Evolutionary conservation across 2,888 invertebrate species (phyloP), one percentile per base, ranked within the genome.

Genomic region (Netelia inedita): DNA sequence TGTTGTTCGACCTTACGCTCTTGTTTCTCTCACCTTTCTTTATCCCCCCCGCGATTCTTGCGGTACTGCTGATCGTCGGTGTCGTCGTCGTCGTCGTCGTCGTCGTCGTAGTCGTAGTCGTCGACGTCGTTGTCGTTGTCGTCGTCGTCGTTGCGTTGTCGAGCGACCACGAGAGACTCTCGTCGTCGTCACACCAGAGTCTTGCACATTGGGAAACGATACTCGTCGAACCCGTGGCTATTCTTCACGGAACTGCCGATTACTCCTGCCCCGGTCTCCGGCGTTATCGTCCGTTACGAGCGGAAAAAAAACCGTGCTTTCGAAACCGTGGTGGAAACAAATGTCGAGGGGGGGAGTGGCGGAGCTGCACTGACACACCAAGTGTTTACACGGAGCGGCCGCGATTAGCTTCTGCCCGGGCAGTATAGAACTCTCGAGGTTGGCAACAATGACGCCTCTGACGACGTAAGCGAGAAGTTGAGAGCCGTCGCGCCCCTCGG

Each of bases 381-480:
- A 53, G 75, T 86, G 86, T 87, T 86, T 87, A 88, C 86, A 79
- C 79, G 80, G 85, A 73, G 83, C 83, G 53, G 63, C 55, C 82
- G 74, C 68, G 66, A 80, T 75, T 78, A 68, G 74, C 75, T 73
- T 68, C 79, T 79, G 83, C 80, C 79, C 73, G 74, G 79, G 82
- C 68, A 72, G 72, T 85, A 78, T 61, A 59, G 74, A 71, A 75
- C 75, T 61, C 65, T 23, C 57, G 57, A 63, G 72, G 81, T 85
- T 85, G 82, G 84, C 74, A 83, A 21, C 69, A 84, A 81, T 88
- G 86, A 21, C 65, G 65, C 21, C 55, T 46, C 78, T 53, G 68
- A 46, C 23, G 55, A 50, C 72, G 59, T 46, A 74, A 23, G 50
- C 72, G 79, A 43, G 19, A 21, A 23, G 68, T 14, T 19, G 72